Percentiles rank a stretch among this genome's conserved stretches.
Evolutionary conservation across 2,888 invertebrate genomes (phyloP).

Genomic region (Hypomecis atomaria): DNA sequence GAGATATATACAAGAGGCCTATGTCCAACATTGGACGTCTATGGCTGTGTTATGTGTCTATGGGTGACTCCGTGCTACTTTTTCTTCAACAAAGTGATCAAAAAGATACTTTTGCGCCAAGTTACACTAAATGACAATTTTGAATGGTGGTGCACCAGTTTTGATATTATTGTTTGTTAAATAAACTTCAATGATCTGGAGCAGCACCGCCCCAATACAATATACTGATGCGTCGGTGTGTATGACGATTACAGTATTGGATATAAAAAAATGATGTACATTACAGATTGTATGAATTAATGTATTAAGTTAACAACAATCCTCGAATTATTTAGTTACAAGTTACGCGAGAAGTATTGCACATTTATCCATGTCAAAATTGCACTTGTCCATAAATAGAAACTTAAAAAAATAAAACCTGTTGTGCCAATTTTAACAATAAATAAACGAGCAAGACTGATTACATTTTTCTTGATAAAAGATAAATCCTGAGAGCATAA

Average conservation of each 20-base stretch:
- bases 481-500: constrained; percentile 36
- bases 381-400: constrained; percentile 46
- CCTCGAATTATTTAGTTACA: constrained; percentile 34
- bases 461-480: constrained; percentile 39
- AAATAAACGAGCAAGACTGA: constrained; percentile 49
- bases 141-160: too few relatives aligned
- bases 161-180: too few relatives aligned
- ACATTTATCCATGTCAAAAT: constrained; percentile 52
- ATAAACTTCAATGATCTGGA: too few relatives aligned
- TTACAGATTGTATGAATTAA: constrained; percentile 14
- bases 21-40: too few relatives aligned
- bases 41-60: too few relatives aligned
- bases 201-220: neutral
- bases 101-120: too few relatives aligned
- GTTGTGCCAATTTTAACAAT: constrained; percentile 49
- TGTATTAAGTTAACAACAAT: constrained; percentile 43
- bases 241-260: too few relatives aligned
- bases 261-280: neutral
- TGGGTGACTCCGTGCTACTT: too few relatives aligned
- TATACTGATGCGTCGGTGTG: neutral
- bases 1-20: too few relatives aligned
- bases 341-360: constrained; percentile 37
- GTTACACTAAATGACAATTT: too few relatives aligned
- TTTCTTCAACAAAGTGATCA: too few relatives aligned
- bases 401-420: constrained; percentile 41